Evolutionary conservation across 2,888 invertebrate genomes (phyloP).

Genomic region (Macaria liturata): DNA sequence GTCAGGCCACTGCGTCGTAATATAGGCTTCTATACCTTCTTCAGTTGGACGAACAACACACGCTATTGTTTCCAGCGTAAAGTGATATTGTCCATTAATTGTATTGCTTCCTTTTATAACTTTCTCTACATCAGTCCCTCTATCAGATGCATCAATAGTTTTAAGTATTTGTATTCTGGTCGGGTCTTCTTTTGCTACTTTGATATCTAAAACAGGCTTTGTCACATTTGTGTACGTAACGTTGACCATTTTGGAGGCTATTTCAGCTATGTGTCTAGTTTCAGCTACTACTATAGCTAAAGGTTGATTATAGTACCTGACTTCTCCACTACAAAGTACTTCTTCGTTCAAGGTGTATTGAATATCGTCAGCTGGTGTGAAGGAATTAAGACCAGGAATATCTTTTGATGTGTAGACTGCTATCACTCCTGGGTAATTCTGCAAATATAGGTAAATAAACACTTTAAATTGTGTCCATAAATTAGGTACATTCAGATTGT

Average conservation of each 20-base stretch:
- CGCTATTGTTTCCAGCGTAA: conserved; percentile 85
- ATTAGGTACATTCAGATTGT: too few relatives aligned
- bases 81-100: conserved; percentile 83
- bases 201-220: conserved; percentile 37
- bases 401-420: conserved; percentile 86
- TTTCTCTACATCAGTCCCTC: conserved; percentile 18
- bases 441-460: conserved; percentile 9
- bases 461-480: too few relatives aligned
- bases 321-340: conserved; percentile 73
- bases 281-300: conserved; percentile 86
- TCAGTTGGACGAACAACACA: conserved; percentile 84
- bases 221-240: conserved; percentile 73
- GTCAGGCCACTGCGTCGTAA: conserved; percentile 82
- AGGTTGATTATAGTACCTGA: conserved; percentile 86
- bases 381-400: conserved; percentile 86
- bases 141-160: conserved; percentile 20
- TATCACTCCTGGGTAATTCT: conserved; percentile 85
- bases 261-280: conserved; percentile 74
- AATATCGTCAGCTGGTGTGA: conserved; percentile 48
- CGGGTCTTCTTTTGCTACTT: conserved; percentile 20
- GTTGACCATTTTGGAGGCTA: conserved; percentile 80
- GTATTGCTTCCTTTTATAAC: conserved; percentile 37
- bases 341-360: conserved; percentile 53
- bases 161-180: conserved; percentile 11
- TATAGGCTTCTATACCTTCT: conserved; percentile 84